Percentiles rank a stretch among this genome's conserved stretches.
Conservation (phyloP, 2,888 invertebrate species). For the Polydrusus pterygomalis region DNA sequence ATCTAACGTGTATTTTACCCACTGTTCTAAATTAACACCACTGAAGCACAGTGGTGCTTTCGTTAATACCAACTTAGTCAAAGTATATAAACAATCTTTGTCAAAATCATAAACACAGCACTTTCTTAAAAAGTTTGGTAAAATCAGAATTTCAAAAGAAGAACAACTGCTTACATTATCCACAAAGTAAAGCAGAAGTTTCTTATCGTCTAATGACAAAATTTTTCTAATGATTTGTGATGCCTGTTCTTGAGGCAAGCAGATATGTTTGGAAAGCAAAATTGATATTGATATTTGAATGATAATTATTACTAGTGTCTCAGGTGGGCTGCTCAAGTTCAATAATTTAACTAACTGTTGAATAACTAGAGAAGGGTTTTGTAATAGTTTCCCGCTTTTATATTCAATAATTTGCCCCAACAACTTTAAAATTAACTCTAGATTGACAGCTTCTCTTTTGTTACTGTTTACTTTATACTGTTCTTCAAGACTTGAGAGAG, state of each 20-base stretch:
- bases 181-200: constrained; percentile 79
- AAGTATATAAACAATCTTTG: constrained; percentile 75
- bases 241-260: constrained; percentile 83
- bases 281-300: constrained; percentile 77
- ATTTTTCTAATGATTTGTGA: constrained; percentile 80
- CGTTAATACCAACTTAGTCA: constrained; percentile 79
- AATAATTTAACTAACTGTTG: constrained; percentile 75
- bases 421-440: constrained; percentile 73
- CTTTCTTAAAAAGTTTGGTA: constrained; percentile 80
- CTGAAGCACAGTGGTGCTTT: constrained; percentile 80
- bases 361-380: constrained; percentile 77
- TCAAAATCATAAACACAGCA: constrained; percentile 76
- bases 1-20: constrained; percentile 81
- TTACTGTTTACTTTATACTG: constrained; percentile 46
- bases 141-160: constrained; percentile 82
- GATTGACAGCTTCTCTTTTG: constrained; percentile 54
- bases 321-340: constrained; percentile 70
- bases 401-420: constrained; percentile 78
- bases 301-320: constrained; percentile 73
- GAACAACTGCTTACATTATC: constrained; percentile 79
- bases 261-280: constrained; percentile 77
- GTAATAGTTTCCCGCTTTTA: constrained; percentile 79
- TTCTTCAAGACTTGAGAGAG: constrained; percentile 64
- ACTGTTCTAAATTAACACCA: constrained; percentile 77
- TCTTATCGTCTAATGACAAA: constrained; percentile 75